Base-by-base conservation (phyloP, 2,888 invertebrate species). In the Panzeria rudis region DNA sequence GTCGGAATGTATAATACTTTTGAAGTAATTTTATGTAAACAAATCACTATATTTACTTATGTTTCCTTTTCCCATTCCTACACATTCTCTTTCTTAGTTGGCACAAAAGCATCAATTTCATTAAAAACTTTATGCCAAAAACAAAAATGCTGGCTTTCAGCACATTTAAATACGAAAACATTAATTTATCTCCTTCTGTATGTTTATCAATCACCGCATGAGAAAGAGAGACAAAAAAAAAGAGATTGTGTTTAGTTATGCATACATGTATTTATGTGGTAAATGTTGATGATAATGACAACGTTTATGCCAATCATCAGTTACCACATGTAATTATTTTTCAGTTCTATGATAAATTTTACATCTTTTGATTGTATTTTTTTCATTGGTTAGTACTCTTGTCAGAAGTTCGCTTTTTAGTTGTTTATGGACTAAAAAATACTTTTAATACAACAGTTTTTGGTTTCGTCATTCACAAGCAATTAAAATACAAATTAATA, bases 31-130 rank as follows among this genome's bases (percentile, higher is more conserved):
- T 76, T 54, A 71, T 69, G 75, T 80, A 84, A 84, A 77, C 80
- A 84, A 76, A 77, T 81, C 76, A 35, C 69, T 66, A 72, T 32
- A 66, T 66, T 7, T 44, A 29, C 29, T 64, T 41, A 6, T 61
- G 5, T 20, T 25, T 41, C 23, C 73, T 11, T 17, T 25, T 25
- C 4, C 17, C n/a, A 11, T n/a, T 3, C 32, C 13, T 56, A 11
- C 44, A 2, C 56, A 38, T 20, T 64, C 23, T 52, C 62, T 54
- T 54, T 41, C 50, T 66, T 52, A 13, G 29, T 52, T 78, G 47
- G 41, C 66, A 73, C 66, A 73, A 73, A 66, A 66, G 76, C 84
- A 72, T 84, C 81, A 81, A 81, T 80, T 84, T 81, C 84, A 84
- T 76, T 84, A 72, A 72, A 80, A 80, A 76, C 81, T 80, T 66